phyloP scores from a whole-genome alignment of 2,113 vertebrate genomes.

The Prietella phreatophila region DNA sequence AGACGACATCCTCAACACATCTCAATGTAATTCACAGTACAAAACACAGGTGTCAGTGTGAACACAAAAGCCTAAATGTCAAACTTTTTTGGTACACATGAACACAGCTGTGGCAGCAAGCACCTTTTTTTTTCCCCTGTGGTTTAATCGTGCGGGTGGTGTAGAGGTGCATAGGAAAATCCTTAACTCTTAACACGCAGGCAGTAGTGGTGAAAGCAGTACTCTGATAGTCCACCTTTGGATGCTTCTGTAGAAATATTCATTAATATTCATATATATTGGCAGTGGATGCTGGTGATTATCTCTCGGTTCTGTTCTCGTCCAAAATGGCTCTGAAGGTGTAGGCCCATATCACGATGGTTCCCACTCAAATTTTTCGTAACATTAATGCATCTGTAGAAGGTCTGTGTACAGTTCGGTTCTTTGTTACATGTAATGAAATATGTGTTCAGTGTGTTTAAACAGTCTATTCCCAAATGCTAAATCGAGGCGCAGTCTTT shows the following conservation, averaged over 20 bases:
- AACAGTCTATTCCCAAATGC: slow-evolving; percentile 23
- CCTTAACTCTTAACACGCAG: neutral
- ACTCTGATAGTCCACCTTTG: slow-evolving; percentile 49
- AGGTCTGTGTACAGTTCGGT: slow-evolving; percentile 21
- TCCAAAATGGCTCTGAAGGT: slow-evolving; percentile 13
- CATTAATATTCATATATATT: neutral
- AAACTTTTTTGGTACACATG: slow-evolving; percentile 5
- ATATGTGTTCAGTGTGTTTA: slow-evolving; percentile 31
- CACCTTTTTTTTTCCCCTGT: slow-evolving; percentile 9
- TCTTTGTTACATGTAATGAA: slow-evolving; percentile 24
- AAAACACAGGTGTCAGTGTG: slow-evolving; percentile 28
- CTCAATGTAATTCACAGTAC: slow-evolving; percentile 36
- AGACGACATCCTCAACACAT: slow-evolving; percentile 21
- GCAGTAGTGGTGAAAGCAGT: slow-evolving; percentile 35
- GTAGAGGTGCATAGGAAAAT: slow-evolving; percentile 8
- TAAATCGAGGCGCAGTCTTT: neutral
- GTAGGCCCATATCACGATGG: slow-evolving; percentile 5
- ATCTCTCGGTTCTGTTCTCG: neutral
- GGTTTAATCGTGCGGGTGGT: neutral
- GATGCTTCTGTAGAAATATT: slow-evolving; percentile 53
- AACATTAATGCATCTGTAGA: slow-evolving; percentile 44
- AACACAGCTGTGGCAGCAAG: slow-evolving; percentile 30
- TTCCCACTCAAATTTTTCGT: slow-evolving; percentile 21
- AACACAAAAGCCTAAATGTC: slow-evolving; percentile 22
- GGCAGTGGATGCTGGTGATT: slow-evolving; percentile 48